Conservation (phyloP, 2,888 invertebrate genomes). For the Sinodicranocentrus sp. region DNA sequence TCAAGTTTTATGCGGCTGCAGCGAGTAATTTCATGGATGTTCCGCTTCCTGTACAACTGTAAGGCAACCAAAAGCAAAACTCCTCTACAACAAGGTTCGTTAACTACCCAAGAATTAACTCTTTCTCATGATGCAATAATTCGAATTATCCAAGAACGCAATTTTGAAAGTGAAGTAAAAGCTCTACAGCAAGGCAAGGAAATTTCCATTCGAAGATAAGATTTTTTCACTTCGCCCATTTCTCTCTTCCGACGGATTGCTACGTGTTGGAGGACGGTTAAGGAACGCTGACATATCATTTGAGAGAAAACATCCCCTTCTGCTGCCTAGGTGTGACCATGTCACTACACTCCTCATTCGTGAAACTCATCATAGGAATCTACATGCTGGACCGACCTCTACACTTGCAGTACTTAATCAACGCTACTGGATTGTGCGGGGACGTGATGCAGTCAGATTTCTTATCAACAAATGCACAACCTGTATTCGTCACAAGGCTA, state of each 20-base stretch:
- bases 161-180: not conserved
- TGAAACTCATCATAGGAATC: conserved; percentile 52
- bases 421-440: conserved; percentile 63
- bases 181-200: not conserved
- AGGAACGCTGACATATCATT: conserved; percentile 72
- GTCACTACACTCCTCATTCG: conserved; percentile 59
- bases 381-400: conserved; percentile 62
- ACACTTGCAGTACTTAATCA: conserved; percentile 32
- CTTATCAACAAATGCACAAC: conserved; percentile 57
- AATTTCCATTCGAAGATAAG: not conserved
- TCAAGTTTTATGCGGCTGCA: no score
- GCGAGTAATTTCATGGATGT: no score
- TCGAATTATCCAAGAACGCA: not conserved
- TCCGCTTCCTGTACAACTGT: no score
- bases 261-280: conserved; percentile 76
- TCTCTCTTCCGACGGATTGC: conserved; percentile 50
- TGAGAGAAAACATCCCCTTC: conserved; percentile 64
- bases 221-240: conserved; percentile 66
- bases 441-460: conserved; percentile 28
- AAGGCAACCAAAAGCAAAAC: not conserved
- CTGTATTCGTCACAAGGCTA: conserved; percentile 61
- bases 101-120: no score
- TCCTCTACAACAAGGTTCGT: not conserved
- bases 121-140: conserved; percentile 9
- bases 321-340: conserved; percentile 33